Percentiles rank a stretch among this genome's conserved stretches.
These are phyloP conservation scores for Drosophila busckii DNA, from an alignment of 1,140 invertebrate species.

Conservation along the genomic window DNA sequence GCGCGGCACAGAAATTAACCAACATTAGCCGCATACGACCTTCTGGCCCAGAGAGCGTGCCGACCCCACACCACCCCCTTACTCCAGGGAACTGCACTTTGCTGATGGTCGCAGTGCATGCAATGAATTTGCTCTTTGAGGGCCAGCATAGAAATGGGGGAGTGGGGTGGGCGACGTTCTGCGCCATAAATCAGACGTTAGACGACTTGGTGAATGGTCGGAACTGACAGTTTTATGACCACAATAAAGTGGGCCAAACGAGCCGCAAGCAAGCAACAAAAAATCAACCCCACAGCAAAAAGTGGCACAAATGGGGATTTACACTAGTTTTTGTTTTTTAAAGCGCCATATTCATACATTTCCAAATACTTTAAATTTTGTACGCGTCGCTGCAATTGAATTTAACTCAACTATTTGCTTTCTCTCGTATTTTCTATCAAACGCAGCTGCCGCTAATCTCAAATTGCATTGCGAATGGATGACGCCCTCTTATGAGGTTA, in stretches of 20 bases:
- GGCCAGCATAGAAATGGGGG: too few species aligned
- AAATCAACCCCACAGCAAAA: slow-evolving; percentile 26
- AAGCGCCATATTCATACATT: too few species aligned
- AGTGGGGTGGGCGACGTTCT: background rate
- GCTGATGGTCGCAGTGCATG: slow-evolving; percentile 32
- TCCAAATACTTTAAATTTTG: too few species aligned
- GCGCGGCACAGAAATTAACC: slow-evolving; percentile 16
- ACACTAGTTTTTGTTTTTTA: too few species aligned
- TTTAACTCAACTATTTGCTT: slow-evolving; percentile 3
- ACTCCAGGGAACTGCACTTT: slow-evolving; percentile 24
- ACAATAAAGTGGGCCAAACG: slow-evolving; percentile 34
- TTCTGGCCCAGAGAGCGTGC: too few species aligned
- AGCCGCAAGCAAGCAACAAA: background rate
- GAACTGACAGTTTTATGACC: slow-evolving; percentile 63
- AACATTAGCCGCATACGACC: background rate
- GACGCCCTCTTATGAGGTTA: slow-evolving; percentile 35
- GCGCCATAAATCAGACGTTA: slow-evolving; percentile 51
- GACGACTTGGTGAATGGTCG: slow-evolving; percentile 52
- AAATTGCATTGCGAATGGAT: slow-evolving; percentile 52
- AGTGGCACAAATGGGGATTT: slow-evolving; percentile 2
- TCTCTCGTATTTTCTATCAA: slow-evolving; percentile 4
- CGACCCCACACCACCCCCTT: too few species aligned
- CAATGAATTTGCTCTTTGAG: slow-evolving; percentile 3
- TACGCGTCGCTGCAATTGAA: slow-evolving; percentile 6
- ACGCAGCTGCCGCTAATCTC: slow-evolving; percentile 42